Evolutionary conservation across 1,140 invertebrate genomes (phyloP).

Genomic region (Phocides pigmalion): DNA sequence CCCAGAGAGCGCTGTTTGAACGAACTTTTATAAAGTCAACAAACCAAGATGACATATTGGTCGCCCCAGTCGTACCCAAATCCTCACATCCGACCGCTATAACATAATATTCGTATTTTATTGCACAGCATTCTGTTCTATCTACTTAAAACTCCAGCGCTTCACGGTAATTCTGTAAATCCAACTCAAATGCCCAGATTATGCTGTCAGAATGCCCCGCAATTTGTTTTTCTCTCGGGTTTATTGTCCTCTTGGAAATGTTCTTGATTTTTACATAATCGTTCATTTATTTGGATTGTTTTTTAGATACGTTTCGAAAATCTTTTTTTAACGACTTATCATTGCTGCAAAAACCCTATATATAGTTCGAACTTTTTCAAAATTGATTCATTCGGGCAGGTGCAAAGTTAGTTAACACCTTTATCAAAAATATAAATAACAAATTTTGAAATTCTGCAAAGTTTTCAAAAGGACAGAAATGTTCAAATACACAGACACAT

Average conservation of each 20-base stretch:
- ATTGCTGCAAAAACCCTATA: too few relatives aligned
- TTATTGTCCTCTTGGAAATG: background rate
- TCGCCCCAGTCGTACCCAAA: slow-evolving; percentile 1
- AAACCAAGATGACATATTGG: slow-evolving; percentile 61
- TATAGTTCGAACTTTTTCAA: too few relatives aligned
- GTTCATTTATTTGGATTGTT: background rate
- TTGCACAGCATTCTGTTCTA: slow-evolving; percentile 37
- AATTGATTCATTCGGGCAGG: too few relatives aligned
- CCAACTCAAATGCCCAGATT: background rate
- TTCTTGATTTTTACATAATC: background rate
- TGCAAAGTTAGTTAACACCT: too few relatives aligned
- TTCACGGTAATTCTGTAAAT: slow-evolving; percentile 7
- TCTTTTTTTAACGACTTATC: too few relatives aligned
- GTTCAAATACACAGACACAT: too few relatives aligned
- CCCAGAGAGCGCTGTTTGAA: slow-evolving; percentile 37
- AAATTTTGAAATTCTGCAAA: too few relatives aligned
- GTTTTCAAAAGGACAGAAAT: too few relatives aligned
- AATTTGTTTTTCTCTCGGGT: slow-evolving; percentile 10
- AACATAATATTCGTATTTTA: slow-evolving; percentile 52
- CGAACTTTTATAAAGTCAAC: slow-evolving; percentile 51
- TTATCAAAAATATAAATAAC: too few relatives aligned
- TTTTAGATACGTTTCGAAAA: background rate
- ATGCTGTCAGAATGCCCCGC: background rate
- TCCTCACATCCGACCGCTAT: slow-evolving; percentile 17
- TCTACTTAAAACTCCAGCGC: slow-evolving; percentile 40